Evolutionary conservation across 2,113 vertebrate species (phyloP).

Genomic region (Origma solitaria): DNA sequence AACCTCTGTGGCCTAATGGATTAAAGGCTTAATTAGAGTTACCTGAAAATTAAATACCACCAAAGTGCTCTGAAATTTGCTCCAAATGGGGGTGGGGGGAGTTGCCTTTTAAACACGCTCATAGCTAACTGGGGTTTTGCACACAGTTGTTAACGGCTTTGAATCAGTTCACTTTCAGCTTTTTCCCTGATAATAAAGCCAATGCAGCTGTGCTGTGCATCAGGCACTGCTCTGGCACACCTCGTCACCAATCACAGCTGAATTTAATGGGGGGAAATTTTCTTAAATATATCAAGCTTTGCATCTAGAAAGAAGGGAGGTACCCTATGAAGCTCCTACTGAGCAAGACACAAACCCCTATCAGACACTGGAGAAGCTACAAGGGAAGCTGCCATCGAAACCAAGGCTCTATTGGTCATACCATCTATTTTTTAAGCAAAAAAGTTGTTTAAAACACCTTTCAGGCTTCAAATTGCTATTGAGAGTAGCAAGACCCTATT

Average conservation of each 20-base stretch:
- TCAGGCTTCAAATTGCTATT: background rate
- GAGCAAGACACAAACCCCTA: background rate
- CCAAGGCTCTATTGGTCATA: background rate
- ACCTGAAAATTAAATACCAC: background rate
- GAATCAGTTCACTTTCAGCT: background rate
- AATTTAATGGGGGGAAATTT: background rate
- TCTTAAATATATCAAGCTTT: background rate
- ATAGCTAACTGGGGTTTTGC: background rate
- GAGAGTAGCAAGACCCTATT: background rate
- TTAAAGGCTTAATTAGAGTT: conserved; percentile 1
- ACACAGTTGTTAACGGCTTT: background rate
- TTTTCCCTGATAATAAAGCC: background rate
- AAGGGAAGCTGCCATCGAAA: background rate
- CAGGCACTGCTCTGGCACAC: background rate
- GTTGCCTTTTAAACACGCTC: background rate
- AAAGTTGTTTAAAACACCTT: background rate
- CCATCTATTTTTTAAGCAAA: background rate
- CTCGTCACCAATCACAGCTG: background rate
- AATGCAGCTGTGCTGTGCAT: background rate
- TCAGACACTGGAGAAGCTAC: background rate
- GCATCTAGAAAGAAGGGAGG: background rate
- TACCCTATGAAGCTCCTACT: background rate
- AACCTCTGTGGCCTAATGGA: background rate
- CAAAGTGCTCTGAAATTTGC: background rate
- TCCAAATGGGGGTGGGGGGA: background rate